These are phyloP conservation scores for Oryctes rhinoceros DNA, from an alignment of 1,140 invertebrate genomes.

Conservation along the genomic window DNA sequence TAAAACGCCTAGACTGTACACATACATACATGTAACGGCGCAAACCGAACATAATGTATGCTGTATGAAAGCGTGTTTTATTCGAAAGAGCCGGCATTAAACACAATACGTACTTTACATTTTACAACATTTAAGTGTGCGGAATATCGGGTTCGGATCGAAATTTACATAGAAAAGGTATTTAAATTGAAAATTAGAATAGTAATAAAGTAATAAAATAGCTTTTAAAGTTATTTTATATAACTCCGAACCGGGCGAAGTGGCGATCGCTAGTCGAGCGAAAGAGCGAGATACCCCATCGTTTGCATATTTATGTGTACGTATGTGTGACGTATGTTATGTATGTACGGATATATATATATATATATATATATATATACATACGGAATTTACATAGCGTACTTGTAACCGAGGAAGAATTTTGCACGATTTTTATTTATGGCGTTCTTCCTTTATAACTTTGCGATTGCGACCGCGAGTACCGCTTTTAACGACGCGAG, in stretches of 20 bases:
- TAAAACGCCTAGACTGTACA: no score
- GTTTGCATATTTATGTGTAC: slow-evolving; percentile 49
- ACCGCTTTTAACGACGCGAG: no score
- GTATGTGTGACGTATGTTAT: slow-evolving; percentile 19
- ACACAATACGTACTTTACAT: slow-evolving; percentile 50
- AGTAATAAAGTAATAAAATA: slow-evolving; percentile 57
- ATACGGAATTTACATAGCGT: not conserved
- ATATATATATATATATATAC: not conserved
- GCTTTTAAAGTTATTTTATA: slow-evolving; percentile 54
- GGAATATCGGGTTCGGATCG: slow-evolving; percentile 50
- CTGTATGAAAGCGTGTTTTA: slow-evolving; percentile 31
- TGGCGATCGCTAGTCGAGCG: not conserved
- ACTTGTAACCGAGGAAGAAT: not conserved
- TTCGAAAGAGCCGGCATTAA: slow-evolving; percentile 28
- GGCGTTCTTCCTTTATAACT: not conserved
- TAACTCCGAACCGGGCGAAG: slow-evolving; percentile 40
- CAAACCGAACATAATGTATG: slow-evolving; percentile 19
- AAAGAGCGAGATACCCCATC: slow-evolving; percentile 9
- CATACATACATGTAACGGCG: not conserved
- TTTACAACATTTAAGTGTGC: slow-evolving; percentile 51
- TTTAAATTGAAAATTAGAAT: slow-evolving; percentile 57
- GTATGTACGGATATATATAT: slow-evolving; percentile 6
- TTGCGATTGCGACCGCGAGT: no score
- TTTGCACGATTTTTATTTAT: slow-evolving; percentile 9
- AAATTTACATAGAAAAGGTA: slow-evolving; percentile 56